phyloP scores from a whole-genome alignment of 2,113 vertebrate genomes.

The Bagarius yarrelli region DNA sequence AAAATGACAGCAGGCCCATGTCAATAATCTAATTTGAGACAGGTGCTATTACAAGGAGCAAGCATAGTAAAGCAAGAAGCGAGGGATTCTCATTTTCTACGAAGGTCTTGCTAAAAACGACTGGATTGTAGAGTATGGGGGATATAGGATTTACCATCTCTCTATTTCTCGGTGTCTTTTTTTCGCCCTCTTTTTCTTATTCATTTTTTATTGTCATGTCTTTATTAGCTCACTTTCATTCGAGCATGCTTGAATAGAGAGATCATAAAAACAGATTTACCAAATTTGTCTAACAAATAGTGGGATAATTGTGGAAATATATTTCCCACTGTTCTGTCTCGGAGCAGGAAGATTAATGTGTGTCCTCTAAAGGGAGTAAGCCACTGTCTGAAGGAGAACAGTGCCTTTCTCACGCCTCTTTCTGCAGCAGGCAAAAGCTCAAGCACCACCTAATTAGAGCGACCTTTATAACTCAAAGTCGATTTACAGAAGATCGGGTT shows the following conservation, averaged over 20 bases:
- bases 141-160: conserved; percentile 48
- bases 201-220: conserved; percentile 2
- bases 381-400: conserved; percentile 14
- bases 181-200: not conserved
- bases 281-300: conserved; percentile 19
- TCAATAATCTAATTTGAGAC: not conserved
- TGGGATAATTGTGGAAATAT: conserved; percentile 29
- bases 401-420: not conserved
- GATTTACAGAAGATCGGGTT: not conserved
- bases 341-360: conserved; percentile 45
- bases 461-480: not conserved
- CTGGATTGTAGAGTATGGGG: not conserved
- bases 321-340: not conserved
- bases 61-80: not conserved
- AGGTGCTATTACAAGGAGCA: not conserved
- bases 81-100: conserved; percentile 4
- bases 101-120: conserved; percentile 27
- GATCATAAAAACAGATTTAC: not conserved
- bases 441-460: conserved; percentile 17
- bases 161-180: not conserved
- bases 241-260: not conserved
- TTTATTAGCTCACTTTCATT: conserved; percentile 37
- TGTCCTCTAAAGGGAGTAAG: conserved; percentile 26
- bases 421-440: conserved; percentile 4
- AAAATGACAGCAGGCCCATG: conserved; percentile 5